Evolutionary conservation across 2,113 vertebrate species (phyloP).

Genomic region (Podiceps cristatus): DNA sequence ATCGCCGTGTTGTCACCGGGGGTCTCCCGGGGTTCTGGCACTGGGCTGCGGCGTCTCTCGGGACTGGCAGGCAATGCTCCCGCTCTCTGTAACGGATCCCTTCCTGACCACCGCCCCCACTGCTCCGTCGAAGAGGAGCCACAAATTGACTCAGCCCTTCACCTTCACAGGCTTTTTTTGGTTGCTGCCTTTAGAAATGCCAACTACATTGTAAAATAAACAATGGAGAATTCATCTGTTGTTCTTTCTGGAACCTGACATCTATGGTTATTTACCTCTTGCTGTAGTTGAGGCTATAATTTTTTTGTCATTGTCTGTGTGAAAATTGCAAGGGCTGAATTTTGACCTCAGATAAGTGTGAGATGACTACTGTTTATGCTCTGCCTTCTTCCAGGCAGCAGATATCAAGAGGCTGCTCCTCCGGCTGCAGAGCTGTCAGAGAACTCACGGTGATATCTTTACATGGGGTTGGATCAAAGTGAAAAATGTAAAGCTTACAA

Average conservation of each 20-base stretch:
- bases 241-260: neutral
- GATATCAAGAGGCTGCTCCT: neutral
- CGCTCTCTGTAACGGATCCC: neutral
- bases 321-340: neutral
- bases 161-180: neutral
- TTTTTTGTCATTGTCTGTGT: neutral
- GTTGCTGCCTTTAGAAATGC: neutral
- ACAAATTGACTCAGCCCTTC: neutral
- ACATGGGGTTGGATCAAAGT: neutral
- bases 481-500: neutral
- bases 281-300: neutral
- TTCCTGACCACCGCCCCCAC: fast-evolving
- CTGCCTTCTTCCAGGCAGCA: neutral
- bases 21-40: neutral
- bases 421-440: neutral
- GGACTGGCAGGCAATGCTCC: neutral
- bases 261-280: neutral
- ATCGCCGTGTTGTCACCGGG: no score
- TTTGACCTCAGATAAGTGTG: neutral
- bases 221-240: neutral
- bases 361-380: neutral
- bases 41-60: neutral
- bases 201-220: neutral
- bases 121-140: neutral
- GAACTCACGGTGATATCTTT: neutral